These are phyloP conservation scores for Bufo gargarizans DNA, from an alignment of 2,113 vertebrate species.

Conservation along the genomic window DNA sequence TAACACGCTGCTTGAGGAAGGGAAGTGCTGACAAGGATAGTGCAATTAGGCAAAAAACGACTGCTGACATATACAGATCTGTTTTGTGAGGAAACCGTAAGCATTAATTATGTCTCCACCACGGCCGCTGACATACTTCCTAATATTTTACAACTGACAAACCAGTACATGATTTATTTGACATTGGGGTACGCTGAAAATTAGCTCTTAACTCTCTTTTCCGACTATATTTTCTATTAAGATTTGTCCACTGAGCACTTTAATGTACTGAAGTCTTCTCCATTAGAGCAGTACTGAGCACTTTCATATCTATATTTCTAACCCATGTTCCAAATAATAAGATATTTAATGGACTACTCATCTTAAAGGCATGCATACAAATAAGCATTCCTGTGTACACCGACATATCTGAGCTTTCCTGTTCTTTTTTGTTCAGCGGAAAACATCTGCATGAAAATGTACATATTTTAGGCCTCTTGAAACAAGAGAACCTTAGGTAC, in stretches of 20 bases:
- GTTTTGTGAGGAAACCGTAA: constrained; percentile 67
- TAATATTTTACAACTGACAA: constrained; percentile 67
- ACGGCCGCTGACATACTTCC: constrained; percentile 61
- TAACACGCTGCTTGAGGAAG: constrained; percentile 66
- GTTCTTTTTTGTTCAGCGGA: no score
- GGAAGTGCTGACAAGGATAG: constrained; percentile 67
- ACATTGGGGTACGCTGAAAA: constrained; percentile 31
- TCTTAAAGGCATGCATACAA: no score
- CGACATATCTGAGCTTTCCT: no score
- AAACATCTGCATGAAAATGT: no score
- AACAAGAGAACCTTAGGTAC: background rate
- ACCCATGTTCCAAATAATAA: background rate
- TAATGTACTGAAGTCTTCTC: background rate
- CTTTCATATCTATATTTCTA: background rate
- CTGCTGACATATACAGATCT: constrained; percentile 72
- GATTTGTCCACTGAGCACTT: constrained; percentile 6
- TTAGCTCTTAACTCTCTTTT: background rate
- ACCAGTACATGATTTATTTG: constrained; percentile 66
- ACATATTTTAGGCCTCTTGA: no score
- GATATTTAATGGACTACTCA: background rate
- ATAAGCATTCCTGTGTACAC: no score
- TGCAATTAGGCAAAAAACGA: constrained; percentile 70
- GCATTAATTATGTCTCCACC: constrained; percentile 68
- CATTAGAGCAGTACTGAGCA: background rate
- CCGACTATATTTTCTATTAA: background rate